Base-by-base conservation (phyloP, 1,140 invertebrate genomes). In the Euura saliciscinereae region DNA sequence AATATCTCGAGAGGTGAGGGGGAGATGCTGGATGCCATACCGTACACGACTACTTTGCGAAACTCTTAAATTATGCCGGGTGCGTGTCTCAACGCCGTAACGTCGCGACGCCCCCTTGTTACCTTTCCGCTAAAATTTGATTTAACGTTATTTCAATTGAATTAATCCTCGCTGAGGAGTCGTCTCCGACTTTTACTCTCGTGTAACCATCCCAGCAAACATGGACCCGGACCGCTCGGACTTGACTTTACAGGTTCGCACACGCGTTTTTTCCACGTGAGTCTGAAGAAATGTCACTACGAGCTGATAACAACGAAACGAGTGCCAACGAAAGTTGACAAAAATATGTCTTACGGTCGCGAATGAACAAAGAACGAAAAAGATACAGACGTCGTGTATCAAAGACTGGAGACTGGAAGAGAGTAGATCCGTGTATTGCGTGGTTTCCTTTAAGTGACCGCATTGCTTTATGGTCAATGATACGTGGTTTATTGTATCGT, bases 401-500 rank as follows among this genome's bases (percentile, higher is more conserved):
- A 59, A 59, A 59, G 51, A 11, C 51, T 11, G 51, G 28, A 28
- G 28, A 28, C 28, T 28, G 51, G 13, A 8, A 59, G 51, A 8
- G 51, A 59, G 51, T 8, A 59, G 51, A 59, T 59, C 51, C 51
- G 51, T 59, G 28, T 28, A 28, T 59, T 59, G 51, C 51, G 51
- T n/a, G 51, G 51, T n/a, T 59, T 6, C 8, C 8, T 59, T 59
- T 59, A 59, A 59, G 51, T 59, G 51, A 59, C 13, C 51, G 51
- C 3, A n/a, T 75, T 86, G 85, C 83, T 88, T 88, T 87, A 87
- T 84, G 82, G 83, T 81, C 81, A 78, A 81, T 82, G 86, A 87
- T 87, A 87, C 80, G 82, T 88, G 82, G 78, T 88, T 88, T 87
- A 87, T 86, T 87, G 86, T 85, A 85, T 86, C 85, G 84, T 82